These are phyloP conservation scores for Cynopterus brachyotis DNA, from an alignment of 2,113 vertebrate species.

Conservation along the genomic window DNA sequence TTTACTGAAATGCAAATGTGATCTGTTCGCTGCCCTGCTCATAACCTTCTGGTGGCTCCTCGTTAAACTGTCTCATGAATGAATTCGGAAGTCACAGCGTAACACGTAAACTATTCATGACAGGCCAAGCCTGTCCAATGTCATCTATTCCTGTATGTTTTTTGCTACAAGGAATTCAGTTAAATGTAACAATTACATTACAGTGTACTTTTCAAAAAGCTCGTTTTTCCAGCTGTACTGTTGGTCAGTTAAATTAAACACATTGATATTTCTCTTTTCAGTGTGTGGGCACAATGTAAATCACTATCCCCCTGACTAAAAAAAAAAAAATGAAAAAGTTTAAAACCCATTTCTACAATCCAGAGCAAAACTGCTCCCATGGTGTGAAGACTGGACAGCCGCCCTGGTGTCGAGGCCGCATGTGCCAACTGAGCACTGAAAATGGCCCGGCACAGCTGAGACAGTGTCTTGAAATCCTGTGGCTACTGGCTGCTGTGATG, in stretches of 20 bases:
- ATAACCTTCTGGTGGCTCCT: not conserved
- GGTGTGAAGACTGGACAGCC: not conserved
- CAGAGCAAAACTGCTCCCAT: not conserved
- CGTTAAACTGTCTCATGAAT: not conserved
- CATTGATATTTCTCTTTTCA: not conserved
- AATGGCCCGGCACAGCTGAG: too few relatives aligned
- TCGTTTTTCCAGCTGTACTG: not conserved
- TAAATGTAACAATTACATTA: not conserved
- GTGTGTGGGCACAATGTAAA: not conserved
- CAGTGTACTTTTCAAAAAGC: not conserved
- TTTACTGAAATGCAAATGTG: not conserved
- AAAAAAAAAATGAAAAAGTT: not conserved
- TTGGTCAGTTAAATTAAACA: not conserved
- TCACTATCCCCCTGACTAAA: not conserved
- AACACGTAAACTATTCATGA: not conserved
- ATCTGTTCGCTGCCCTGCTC: not conserved
- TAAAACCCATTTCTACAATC: not conserved
- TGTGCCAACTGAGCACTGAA: rapidly evolving
- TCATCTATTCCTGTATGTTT: not conserved
- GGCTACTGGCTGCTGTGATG: not conserved
- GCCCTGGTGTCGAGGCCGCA: rapidly evolving
- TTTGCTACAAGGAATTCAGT: not conserved
- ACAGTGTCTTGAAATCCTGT: too few relatives aligned
- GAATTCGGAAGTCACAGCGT: not conserved
- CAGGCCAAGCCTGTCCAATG: not conserved